These are phyloP conservation scores for Corythornis leucogaster DNA, from an alignment of 2,797 vertebrate species.

Conservation along the genomic window DNA sequence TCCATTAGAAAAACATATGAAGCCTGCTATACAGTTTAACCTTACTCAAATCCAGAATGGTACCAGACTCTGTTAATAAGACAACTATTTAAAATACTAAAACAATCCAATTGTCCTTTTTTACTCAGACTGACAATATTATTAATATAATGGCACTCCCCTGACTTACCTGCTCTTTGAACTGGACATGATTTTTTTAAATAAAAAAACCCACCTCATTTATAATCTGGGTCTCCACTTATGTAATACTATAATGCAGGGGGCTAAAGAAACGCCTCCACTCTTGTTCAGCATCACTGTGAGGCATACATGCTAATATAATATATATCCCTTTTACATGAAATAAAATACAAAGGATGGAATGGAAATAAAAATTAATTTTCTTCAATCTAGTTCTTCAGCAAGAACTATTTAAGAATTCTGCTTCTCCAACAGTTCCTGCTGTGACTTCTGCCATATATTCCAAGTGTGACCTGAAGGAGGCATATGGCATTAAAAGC, in stretches of 20 bases:
- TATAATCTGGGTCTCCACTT: neutral
- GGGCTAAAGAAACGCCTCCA: neutral
- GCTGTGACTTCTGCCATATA: neutral
- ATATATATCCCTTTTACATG: neutral
- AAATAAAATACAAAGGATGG: neutral
- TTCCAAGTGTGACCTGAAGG: neutral
- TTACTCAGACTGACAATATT: neutral
- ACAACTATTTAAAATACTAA: neutral
- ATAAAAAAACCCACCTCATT: neutral
- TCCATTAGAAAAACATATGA: neutral
- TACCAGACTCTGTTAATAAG: neutral
- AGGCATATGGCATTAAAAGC: neutral
- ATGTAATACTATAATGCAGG: neutral
- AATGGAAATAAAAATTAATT: neutral
- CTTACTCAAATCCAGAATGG: neutral
- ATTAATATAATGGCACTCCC: neutral
- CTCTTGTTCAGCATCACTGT: neutral
- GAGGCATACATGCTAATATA: neutral
- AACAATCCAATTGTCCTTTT: neutral
- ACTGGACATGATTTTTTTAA: neutral
- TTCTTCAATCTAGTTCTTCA: neutral
- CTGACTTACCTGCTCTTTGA: conserved; percentile 30
- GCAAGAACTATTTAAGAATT: neutral
- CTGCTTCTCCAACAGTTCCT: neutral
- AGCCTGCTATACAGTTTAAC: neutral